Base-by-base conservation (phyloP, 2,888 invertebrate species). In the Deilephila elpenor region DNA sequence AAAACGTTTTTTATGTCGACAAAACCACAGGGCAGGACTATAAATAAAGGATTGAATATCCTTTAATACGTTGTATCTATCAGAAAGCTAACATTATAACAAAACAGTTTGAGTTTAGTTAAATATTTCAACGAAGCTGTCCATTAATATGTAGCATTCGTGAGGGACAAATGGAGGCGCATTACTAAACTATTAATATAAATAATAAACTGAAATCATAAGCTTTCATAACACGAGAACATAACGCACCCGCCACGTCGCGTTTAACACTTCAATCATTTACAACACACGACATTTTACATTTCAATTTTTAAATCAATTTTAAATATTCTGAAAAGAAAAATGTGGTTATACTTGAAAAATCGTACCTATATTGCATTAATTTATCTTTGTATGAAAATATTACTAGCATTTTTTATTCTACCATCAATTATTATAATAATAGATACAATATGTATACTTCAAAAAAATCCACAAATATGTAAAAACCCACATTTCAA, bases 111-210 rank as follows among this genome's bases (percentile, higher is more conserved):
- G 25, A 67, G 44, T 67, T 51, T 25, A 51, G 44, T 67, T 25
- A 67, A 67, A 67, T 25, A 44, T 67, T 67, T 67, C 67, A 25
- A 67, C 67, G 17, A 17, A 1, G 17, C 11, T 20, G 37, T 70
- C 61, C 64, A 73, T 70, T 60, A 34, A 61, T 32, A 32, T 73
- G 71, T 74, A 37, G 34, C 67, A 59, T 51, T 62, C 37, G 62
- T 79, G 83, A 83, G 80, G 80, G 82, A 84, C 83, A 85, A 81
- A 82, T 82, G 82, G 83, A 84, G 77, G 78, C 78, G 83, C 86
- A 86, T 87, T 85, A 86, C 84, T 86, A 78, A 79, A 81, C 85
- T 83, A 84, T 84, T 80, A 79, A 80, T 86, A 78, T 78, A 83
- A 80, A 87, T 82, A 86, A 87, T 83, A 86, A 82, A 82, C 78